Conservation (phyloP, 2,113 vertebrate species). For the Dinomys branickii region DNA sequence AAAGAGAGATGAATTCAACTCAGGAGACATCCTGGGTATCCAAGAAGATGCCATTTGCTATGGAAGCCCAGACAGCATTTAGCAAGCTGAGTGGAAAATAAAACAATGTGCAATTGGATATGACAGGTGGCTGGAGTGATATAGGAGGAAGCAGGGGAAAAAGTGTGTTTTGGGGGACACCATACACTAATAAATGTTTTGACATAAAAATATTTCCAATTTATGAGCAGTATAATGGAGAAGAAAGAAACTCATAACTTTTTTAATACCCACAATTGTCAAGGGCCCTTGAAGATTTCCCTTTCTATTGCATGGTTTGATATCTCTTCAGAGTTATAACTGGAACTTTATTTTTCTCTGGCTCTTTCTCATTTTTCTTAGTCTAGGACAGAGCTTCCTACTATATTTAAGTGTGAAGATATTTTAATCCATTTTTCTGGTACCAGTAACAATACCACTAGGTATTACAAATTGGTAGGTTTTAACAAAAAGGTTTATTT, state of each 20-base stretch:
- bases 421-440: background rate
- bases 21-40: background rate
- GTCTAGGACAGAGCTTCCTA: conserved; percentile 32
- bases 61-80: background rate
- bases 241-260: conserved; percentile 25
- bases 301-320: background rate
- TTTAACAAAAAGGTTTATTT: conserved; percentile 18
- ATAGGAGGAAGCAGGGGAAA: background rate
- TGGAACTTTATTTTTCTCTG: conserved; percentile 49
- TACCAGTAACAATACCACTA: background rate
- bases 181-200: background rate
- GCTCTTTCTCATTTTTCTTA: background rate
- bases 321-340: background rate
- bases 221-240: background rate
- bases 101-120: background rate
- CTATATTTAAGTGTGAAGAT: conserved; percentile 2
- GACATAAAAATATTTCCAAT: conserved; percentile 23
- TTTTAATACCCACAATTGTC: background rate
- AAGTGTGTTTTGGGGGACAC: background rate
- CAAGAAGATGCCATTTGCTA: background rate
- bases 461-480: background rate
- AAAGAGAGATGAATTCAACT: background rate
- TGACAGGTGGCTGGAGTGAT: background rate
- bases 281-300: background rate
- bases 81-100: background rate